phyloP scores from a whole-genome alignment of 2,113 vertebrate genomes.

The Ardeotis arabs region DNA sequence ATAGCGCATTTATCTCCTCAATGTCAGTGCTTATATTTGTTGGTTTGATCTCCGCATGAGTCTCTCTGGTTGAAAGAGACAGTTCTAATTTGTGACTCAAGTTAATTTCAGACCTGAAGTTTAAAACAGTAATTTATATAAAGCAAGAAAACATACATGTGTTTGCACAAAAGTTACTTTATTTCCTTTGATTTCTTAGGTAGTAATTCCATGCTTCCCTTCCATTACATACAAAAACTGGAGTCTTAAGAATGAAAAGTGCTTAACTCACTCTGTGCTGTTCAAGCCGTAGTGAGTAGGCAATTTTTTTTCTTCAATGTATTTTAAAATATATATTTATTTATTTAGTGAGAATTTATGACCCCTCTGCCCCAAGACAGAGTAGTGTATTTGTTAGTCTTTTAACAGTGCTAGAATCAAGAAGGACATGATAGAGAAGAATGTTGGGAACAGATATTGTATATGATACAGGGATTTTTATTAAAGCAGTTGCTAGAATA shows the following conservation, averaged over 20 bases:
- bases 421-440: neutral
- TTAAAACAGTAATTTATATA: constrained; percentile 37
- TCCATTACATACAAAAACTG: neutral
- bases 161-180: neutral
- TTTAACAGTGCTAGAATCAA: neutral
- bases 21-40: neutral
- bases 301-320: neutral
- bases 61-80: neutral
- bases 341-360: neutral
- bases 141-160: constrained; percentile 13
- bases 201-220: neutral
- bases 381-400: neutral
- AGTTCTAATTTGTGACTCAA: neutral
- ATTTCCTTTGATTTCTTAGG: constrained; percentile 22
- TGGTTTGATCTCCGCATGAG: neutral
- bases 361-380: neutral
- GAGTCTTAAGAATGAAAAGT: neutral
- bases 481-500: neutral
- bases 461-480: neutral
- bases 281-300: neutral
- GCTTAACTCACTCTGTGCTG: neutral
- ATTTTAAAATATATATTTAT: neutral
- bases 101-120: constrained; percentile 47
- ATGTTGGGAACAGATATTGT: neutral
- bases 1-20: neutral